These are phyloP conservation scores for Triplophysa bombifrons DNA, from an alignment of 2,797 vertebrate genomes.

Conservation along the genomic window DNA sequence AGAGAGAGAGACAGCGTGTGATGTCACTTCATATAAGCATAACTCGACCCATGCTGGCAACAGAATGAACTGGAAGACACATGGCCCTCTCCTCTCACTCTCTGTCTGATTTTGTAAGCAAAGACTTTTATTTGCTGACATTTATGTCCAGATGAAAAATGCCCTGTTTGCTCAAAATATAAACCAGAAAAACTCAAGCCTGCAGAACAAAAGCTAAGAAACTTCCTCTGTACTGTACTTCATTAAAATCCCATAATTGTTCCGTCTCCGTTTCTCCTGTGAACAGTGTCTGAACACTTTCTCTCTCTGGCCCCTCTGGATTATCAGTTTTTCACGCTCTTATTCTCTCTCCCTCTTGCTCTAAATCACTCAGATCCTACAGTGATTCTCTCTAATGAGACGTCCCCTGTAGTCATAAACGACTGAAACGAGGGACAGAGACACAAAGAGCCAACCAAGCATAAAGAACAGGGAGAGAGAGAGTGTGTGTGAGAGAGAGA, in stretches of 20 bases:
- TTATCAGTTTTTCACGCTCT: neutral
- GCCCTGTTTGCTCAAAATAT: neutral
- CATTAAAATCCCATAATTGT: too few relatives aligned
- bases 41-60: neutral
- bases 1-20: neutral
- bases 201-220: neutral
- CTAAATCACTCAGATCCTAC: neutral
- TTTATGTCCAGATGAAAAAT: constrained; percentile 1
- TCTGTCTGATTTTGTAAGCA: constrained; percentile 6
- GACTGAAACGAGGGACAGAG: neutral
- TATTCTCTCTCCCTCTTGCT: neutral
- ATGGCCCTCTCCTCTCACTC: neutral
- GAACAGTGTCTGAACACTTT: too few relatives aligned
- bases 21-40: neutral
- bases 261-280: too few relatives aligned
- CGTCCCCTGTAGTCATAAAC: neutral
- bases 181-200: neutral
- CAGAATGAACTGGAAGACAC: neutral
- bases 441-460: neutral
- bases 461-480: neutral
- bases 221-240: neutral
- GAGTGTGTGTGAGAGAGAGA: too few relatives aligned
- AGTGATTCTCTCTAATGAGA: neutral
- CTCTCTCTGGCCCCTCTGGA: too few relatives aligned
- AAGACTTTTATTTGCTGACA: neutral